Percentiles rank a stretch among this genome's conserved stretches.
These are phyloP conservation scores for Mechanitis mazaeus DNA, from an alignment of 2,888 invertebrate species.

Conservation along the genomic window DNA sequence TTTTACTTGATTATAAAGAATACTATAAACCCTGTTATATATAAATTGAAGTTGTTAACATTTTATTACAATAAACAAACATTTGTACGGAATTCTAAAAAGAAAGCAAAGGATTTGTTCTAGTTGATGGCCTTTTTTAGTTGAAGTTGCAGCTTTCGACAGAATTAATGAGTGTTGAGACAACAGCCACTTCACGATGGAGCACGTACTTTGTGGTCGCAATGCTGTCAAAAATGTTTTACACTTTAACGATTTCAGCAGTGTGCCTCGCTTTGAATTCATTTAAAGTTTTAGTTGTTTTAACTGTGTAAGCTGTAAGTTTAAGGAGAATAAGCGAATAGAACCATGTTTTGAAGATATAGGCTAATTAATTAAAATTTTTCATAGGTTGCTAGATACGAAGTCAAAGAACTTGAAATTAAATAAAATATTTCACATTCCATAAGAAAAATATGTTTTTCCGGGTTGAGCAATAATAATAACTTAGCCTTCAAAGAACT, in stretches of 20 bases:
- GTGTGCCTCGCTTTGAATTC: background rate
- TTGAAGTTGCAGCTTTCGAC: slow-evolving; percentile 22
- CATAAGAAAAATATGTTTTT: no score
- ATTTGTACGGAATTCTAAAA: background rate
- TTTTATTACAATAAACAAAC: no score
- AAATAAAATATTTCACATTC: no score
- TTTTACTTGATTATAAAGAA: background rate
- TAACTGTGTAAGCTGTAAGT: background rate
- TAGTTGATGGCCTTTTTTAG: slow-evolving; percentile 22
- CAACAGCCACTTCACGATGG: slow-evolving; percentile 23
- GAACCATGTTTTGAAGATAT: no score
- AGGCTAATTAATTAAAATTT: no score
- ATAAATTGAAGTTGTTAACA: background rate
- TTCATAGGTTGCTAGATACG: no score
- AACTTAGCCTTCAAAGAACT: no score
- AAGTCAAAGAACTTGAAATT: no score
- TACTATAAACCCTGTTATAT: background rate
- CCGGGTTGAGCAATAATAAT: no score
- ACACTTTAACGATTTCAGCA: background rate
- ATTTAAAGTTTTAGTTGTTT: background rate
- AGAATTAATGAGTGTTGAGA: slow-evolving; percentile 29
- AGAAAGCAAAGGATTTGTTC: slow-evolving; percentile 1
- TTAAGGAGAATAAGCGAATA: no score
- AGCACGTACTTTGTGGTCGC: slow-evolving; percentile 19
- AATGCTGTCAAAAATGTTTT: slow-evolving; percentile 4